Base-by-base conservation (phyloP, 2,888 invertebrate genomes). In the Operophtera brumata region DNA sequence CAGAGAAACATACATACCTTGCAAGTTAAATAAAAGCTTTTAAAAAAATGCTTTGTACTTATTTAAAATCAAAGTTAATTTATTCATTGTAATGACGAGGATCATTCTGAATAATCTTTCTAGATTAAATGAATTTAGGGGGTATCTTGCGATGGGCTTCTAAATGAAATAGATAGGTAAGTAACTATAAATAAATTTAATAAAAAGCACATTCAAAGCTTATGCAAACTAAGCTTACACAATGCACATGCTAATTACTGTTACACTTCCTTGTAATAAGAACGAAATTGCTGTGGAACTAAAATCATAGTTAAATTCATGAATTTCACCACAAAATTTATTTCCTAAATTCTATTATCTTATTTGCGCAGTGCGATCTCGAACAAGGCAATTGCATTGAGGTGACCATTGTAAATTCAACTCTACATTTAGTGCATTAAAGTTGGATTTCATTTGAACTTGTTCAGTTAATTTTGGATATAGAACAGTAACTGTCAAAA, bases 401-500 rank as follows among this genome's bases (percentile, higher is more conserved):
- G 66, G 57, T 51, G 55, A 54, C 47, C 61, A 59, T 36, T 32
- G 28, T 13, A 40, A 57, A 42, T 14, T 36, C 46, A 44, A 50
- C 47, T 44, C 28, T 57, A 44, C 13, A 25, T 4, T 11, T 47
- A 40, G 11, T 8, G 0, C 2, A 1, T 20, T 35, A 47, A 44
- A 40, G 59, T 35, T 13, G 20, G 56, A 44, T 57, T 54, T 53
- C 34, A 51, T 41, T 20, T 49, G 58, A 51, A 45, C 8, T 13
- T 32, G 12, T 43, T 10, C 20, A 40, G 52, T 57, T 67, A 64
- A 61, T 61, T 64, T 53, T 25, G 45, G 47, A 30, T 70, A 70
- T 70, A 66, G 66, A 67, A 70, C 69, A 62, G 71, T 65, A 62
- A 69, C 70, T 75, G 76, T 74, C 77, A 75, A 70, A 73, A 67